These are phyloP conservation scores for Ariolimax columbianus DNA, from an alignment of 2,888 invertebrate genomes.

Conservation along the genomic window DNA sequence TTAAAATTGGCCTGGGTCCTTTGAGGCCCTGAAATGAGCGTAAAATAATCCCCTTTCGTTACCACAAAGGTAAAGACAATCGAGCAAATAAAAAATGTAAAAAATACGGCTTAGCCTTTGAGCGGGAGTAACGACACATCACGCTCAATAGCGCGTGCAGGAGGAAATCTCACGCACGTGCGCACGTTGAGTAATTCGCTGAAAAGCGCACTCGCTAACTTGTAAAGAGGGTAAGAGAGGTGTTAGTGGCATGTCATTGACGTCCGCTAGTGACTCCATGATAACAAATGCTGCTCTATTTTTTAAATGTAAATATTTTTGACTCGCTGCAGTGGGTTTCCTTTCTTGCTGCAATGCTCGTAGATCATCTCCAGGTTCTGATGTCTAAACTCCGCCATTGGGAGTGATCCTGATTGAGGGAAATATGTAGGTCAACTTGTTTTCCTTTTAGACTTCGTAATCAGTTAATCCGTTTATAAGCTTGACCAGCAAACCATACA, in stretches of 20 bases:
- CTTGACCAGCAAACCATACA: too few species aligned
- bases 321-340: too few species aligned
- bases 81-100: background rate
- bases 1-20: background rate
- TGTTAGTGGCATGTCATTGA: background rate
- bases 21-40: background rate
- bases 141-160: background rate
- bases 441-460: too few species aligned
- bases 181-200: background rate
- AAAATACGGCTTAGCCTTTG: background rate
- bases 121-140: background rate
- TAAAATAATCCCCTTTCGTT: background rate
- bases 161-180: constrained; percentile 12
- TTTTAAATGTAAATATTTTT: too few species aligned
- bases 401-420: too few species aligned
- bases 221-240: background rate
- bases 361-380: too few species aligned
- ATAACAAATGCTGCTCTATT: background rate
- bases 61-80: constrained; percentile 22
- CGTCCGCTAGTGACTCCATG: background rate
- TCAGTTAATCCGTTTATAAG: too few species aligned
- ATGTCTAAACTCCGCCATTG: too few species aligned
- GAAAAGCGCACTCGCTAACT: background rate
- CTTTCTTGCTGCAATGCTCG: too few species aligned
- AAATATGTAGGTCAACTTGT: too few species aligned